These are phyloP conservation scores for Dermatemys mawii DNA, from an alignment of 2,113 vertebrate species.

Conservation along the genomic window DNA sequence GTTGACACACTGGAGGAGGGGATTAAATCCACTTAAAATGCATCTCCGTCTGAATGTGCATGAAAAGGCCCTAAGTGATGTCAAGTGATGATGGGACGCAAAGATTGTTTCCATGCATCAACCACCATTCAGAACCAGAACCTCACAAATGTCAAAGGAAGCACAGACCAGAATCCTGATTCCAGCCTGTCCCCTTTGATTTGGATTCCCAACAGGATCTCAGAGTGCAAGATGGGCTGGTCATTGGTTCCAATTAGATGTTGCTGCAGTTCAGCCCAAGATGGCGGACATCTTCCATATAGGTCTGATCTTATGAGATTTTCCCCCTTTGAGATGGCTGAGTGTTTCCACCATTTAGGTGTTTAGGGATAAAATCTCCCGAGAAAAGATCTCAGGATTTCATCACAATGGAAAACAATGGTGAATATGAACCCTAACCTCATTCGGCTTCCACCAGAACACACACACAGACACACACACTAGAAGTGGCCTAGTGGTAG, in stretches of 20 bases:
- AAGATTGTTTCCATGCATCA: rapidly evolving
- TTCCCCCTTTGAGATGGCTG: neutral
- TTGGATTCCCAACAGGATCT: neutral
- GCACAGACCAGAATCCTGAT: neutral
- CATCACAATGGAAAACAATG: neutral
- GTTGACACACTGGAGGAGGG: neutral
- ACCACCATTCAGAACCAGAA: neutral
- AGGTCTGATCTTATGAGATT: neutral
- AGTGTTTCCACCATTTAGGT: neutral
- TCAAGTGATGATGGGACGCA: neutral
- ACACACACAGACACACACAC: neutral
- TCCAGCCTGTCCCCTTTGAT: neutral
- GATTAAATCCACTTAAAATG: rapidly evolving
- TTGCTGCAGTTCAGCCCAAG: neutral
- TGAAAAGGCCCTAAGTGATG: too few species aligned
- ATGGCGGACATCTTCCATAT: rapidly evolving
- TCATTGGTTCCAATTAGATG: neutral
- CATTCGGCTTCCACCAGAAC: neutral
- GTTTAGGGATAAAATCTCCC: neutral
- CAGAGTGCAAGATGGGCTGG: neutral
- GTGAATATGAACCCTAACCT: neutral
- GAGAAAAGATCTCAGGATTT: neutral
- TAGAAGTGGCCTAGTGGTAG: neutral
- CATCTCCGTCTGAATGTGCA: neutral
- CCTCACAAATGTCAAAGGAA: neutral